Evolutionary conservation across 37 sponge, comb jelly and placozoan species (phyloP).

Genomic region (Chondrilla cf. caribensis): DNA sequence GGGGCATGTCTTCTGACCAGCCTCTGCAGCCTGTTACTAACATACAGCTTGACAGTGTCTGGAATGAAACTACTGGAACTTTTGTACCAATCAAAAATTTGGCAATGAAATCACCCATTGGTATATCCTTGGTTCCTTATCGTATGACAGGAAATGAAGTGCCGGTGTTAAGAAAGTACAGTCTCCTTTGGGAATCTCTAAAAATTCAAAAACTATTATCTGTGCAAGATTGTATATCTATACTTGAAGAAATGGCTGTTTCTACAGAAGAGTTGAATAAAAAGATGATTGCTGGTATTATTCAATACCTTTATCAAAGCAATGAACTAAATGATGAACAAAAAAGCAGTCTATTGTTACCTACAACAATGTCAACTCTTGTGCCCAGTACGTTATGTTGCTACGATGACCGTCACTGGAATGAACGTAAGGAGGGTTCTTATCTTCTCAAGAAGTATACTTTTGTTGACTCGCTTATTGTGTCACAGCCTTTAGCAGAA

Average conservation of each 20-base stretch:
- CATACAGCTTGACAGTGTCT: neutral
- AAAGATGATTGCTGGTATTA: neutral
- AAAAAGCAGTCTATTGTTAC: slow-evolving; percentile 23
- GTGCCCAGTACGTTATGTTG: slow-evolving; percentile 27
- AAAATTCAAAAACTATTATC: neutral
- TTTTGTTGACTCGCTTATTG: slow-evolving; percentile 30
- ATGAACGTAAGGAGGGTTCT: neutral
- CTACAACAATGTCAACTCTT: slow-evolving; percentile 18
- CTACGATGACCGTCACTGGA: slow-evolving; percentile 56
- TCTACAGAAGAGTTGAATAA: neutral
- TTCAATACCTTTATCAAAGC: neutral
- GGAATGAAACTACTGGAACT: neutral
- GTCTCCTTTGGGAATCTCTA: neutral
- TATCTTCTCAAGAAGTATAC: neutral
- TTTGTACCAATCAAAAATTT: neutral
- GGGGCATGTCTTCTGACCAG: too few species aligned
- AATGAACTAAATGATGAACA: neutral
- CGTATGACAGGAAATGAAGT: slow-evolving; percentile 1
- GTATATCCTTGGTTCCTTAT: slow-evolving; percentile 1
- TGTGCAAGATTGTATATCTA: neutral
- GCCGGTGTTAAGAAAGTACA: neutral
- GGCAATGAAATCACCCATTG: neutral
- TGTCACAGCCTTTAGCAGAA: slow-evolving; percentile 22
- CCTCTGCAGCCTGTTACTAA: too few species aligned
- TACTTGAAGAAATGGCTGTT: slow-evolving; percentile 7